Evolutionary conservation across 2,797 vertebrate genomes (phyloP), one percentile per base, ranked within the genome.

Genomic region (Ceryle rudis): DNA sequence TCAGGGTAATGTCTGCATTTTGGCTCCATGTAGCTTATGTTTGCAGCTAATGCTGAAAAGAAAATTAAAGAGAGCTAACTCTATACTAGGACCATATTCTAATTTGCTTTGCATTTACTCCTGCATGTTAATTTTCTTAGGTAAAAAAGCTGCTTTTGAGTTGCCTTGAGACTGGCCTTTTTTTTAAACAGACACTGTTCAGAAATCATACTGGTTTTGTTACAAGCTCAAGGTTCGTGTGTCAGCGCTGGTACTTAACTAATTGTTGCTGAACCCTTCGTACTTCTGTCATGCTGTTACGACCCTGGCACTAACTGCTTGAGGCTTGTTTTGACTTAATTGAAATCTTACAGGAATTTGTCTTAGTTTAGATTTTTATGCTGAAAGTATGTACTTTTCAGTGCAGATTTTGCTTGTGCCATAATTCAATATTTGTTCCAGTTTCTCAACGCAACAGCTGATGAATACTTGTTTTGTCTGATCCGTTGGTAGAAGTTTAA

Each of bases 331-430:
- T 81, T 86, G 66, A 70, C 58, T 95, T 75, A 52, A 65, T 19
- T 77, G 70, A 57, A 77, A 37, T 61, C 35, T 84, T 65, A 18
- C 1, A 80, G 78, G 39, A 92, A 82, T 93, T 88, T 79, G 14
- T 88, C 61, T 89, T 70, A 22, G 25, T 74, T 86, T 82, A 93
- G 72, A 26, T 94, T 81, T 77, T 93, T 11, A 15, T 88, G 90
- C n/a, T 86, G 73, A 70, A 75, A 73, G 39, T 11, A 22, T 21
- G 3, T 91, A 66, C 57, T 91, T 95, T 70, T 29, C 42, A 75
- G 75, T 78, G 51, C 69, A 62, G 44, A 37, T 81, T 92, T 88
- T 95, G 13, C 49, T 90, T 89, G 57, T 90, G 75, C 61, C 29
- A 2, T 74, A 78, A 71, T 86, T 84, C 35, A 93, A 0, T 73